These are phyloP conservation scores for Paguma larvata DNA, from an alignment of 2,797 vertebrate genomes.

Conservation along the genomic window DNA sequence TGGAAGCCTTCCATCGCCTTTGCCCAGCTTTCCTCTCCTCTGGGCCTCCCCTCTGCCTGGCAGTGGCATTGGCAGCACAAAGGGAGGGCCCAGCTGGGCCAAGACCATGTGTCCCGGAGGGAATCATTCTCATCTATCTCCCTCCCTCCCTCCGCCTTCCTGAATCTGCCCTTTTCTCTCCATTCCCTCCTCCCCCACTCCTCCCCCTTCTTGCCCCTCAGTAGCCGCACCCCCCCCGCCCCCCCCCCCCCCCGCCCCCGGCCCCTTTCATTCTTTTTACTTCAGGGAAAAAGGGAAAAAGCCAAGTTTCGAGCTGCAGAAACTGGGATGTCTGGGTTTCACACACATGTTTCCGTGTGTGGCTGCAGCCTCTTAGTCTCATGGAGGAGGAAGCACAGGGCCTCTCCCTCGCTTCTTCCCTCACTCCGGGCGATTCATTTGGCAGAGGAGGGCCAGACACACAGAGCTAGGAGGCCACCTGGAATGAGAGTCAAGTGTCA, in stretches of 20 bases:
- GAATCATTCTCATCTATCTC: not conserved
- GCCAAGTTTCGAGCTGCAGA: slow-evolving; percentile 4
- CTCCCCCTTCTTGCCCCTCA: not conserved
- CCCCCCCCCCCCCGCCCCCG: not conserved
- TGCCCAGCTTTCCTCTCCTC: slow-evolving; percentile 76
- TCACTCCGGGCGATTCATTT: not conserved
- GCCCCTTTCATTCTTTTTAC: slow-evolving; percentile 25
- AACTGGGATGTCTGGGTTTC: slow-evolving; percentile 45
- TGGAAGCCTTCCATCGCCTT: slow-evolving; percentile 80
- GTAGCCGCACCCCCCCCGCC: not conserved
- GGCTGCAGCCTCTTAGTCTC: slow-evolving; percentile 30
- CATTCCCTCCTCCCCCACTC: not conserved
- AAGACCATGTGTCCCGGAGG: slow-evolving; percentile 42
- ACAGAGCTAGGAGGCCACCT: not conserved
- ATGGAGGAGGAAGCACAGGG: not conserved
- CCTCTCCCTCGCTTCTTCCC: too few relatives aligned
- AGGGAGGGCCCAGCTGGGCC: slow-evolving; percentile 56
- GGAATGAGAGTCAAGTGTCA: not conserved
- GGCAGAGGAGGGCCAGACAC: not conserved
- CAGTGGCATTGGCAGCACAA: slow-evolving; percentile 62
- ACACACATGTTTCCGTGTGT: not conserved
- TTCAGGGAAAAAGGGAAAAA: slow-evolving; percentile 34
- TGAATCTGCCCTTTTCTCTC: slow-evolving; percentile 69
- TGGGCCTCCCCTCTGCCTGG: slow-evolving; percentile 71
- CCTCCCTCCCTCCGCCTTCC: not conserved